Base-by-base conservation (phyloP, 1,140 invertebrate genomes). In the Drosophila carrolli region DNA sequence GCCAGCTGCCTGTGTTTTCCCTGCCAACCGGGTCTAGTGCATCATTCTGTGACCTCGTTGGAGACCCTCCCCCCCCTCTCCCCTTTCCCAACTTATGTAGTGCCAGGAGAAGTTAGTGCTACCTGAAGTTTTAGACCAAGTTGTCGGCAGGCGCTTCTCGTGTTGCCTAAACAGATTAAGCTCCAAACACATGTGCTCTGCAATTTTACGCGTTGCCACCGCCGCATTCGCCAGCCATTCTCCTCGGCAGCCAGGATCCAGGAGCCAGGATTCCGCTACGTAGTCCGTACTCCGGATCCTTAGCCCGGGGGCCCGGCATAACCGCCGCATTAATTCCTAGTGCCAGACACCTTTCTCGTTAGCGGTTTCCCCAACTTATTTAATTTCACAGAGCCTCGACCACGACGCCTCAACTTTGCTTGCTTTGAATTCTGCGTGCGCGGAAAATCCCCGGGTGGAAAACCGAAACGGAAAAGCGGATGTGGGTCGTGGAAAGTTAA, bases 161-260 rank as follows among this genome's bases (percentile, higher is more conserved):
- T 88, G 84, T 88, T 88, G 76, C 84, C 84, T 89, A 88, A 88
- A 88, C 84, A 89, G 84, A 88, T 88, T 88, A 88, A 88, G 70
- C 84, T 76, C 84, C 47, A 57, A 88, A 84, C 84, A 89, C 84
- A 88, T 84, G 75, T 83, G 81, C 63, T 81, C 57, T 74, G 84
- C 83, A 86, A 86, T 86, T 86, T 86, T 86, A 88, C 84, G 83
- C 83, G 63, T 77, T 76, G 73, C 75, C 73, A 85, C 82, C 55
- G 19, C 32, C 70, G 14, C 51, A 65, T 10, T 51, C 14, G 23
- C 41, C 44, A 35, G 37, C 53, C 41, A 19, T 35, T 41, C 5
- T 13, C 4, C 27, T n/a, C 51, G 29, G 6, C 29, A 32, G 29
- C 51, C 54, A 35, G 32, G 29, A 46, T 41, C 27, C 38, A 13